Evolutionary conservation across 1,140 invertebrate species (phyloP), one percentile per base, ranked within the genome.

Genomic region (Artemia franciscana): DNA sequence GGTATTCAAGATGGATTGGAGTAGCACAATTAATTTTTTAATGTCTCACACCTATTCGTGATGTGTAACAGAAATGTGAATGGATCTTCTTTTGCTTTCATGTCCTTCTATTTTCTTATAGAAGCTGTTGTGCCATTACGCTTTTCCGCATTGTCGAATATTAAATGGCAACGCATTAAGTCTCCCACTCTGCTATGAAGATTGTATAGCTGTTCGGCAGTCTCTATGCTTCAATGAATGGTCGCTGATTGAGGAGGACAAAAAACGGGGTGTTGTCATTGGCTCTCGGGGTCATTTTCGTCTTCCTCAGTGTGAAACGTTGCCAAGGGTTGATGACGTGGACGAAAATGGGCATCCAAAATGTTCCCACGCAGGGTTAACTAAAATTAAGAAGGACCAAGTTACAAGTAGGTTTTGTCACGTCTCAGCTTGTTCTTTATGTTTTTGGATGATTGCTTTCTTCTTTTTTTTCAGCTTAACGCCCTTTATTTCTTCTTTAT

Each of bases 191-290:
- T 94, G 85, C 76, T 88, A 86, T 67, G 89, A 95, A 78, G 90
- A 93, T 70, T 95, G 92, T 71, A 81, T 88, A 68, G 91, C 89
- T 25, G 85, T 92, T 4, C 82, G 84, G 69, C 80, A 88, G 69
- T 79, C 89, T 66, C 88, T 93, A 73, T 96, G 91, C 74, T 91
- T 88, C 71, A 87, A 86, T 69, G 85, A 93, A 69, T 94, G 91
- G 91, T 82, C 85, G 18, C 72, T 88, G 26, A 83, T 93, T 63
- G 87, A 92, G 74, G 86, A 88, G 67, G 88, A 90, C 71, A 91
- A 89, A 71, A 79, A 82, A 63, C 76, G 82, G 60, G 80, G 82
- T 9, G 81, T 88, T 61, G 83, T 76, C 70, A 82, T 88, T 65
- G 82, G 84, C 73, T 83, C 82, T n/a, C 77, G 84, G 66, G 86